phyloP scores from a whole-genome alignment of 2,113 vertebrate genomes.

The Vulpes vulpes region DNA sequence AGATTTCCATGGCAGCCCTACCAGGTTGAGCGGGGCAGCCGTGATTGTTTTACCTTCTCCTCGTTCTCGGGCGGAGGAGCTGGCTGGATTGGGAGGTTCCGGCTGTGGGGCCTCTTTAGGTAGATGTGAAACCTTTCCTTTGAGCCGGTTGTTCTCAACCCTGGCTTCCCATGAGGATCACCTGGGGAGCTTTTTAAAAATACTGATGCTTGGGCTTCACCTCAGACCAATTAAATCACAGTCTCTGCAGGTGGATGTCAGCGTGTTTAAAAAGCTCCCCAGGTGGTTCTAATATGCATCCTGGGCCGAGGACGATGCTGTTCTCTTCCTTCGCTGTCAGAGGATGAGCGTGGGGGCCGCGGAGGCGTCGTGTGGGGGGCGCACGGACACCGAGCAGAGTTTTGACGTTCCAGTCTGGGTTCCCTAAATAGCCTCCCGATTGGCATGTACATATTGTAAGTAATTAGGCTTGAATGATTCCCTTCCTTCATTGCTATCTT shows the following conservation, averaged over 20 bases:
- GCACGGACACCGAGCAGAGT: rapidly evolving
- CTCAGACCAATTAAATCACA: neutral
- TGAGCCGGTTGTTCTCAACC: neutral
- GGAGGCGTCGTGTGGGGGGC: rapidly evolving
- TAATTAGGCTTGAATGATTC: neutral
- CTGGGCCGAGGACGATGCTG: rapidly evolving
- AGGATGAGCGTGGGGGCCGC: rapidly evolving
- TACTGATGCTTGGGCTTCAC: neutral
- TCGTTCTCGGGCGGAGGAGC: neutral
- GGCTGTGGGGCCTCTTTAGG: neutral
- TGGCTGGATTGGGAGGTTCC: neutral
- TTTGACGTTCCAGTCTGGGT: rapidly evolving
- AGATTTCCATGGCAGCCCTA: neutral
- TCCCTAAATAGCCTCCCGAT: neutral
- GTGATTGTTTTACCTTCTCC: rapidly evolving
- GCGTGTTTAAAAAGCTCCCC: neutral
- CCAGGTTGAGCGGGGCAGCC: too few species aligned
- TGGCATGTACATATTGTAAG: neutral
- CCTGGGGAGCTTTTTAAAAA: neutral
- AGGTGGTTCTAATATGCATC: rapidly evolving
- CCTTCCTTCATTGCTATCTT: neutral
- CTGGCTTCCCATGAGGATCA: rapidly evolving
- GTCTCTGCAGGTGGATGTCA: neutral
- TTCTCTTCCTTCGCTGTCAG: rapidly evolving
- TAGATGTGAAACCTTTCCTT: neutral